phyloP scores from a whole-genome alignment of 2,797 vertebrate genomes.

The Bradypus variegatus region DNA sequence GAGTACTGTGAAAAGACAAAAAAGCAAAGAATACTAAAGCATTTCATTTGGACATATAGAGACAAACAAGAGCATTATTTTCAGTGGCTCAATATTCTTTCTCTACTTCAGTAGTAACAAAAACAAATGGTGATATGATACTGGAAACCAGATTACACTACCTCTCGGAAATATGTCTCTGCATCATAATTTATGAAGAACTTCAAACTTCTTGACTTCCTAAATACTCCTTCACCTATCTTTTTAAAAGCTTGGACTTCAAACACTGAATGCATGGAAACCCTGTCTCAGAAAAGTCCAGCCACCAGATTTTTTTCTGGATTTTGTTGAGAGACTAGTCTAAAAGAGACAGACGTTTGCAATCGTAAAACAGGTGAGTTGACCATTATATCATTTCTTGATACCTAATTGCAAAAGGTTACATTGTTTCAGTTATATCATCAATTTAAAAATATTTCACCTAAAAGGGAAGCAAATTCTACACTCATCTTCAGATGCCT shows the following conservation, averaged over 20 bases:
- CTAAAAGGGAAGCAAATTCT: not conserved
- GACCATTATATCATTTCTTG: not conserved
- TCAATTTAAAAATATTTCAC: not conserved
- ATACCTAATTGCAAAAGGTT: not conserved
- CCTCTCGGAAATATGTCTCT: not conserved
- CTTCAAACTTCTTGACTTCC: not conserved
- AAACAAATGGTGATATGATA: not conserved
- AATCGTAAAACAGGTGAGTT: not conserved
- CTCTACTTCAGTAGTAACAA: not conserved
- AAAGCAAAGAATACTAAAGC: not conserved
- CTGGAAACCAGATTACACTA: not conserved
- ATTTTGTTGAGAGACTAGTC: not conserved
- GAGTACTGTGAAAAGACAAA: not conserved
- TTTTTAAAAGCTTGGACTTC: not conserved
- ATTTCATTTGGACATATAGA: no score
- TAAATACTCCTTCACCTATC: not conserved
- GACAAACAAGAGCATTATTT: not conserved
- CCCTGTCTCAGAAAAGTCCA: not conserved
- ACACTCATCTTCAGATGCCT: not conserved
- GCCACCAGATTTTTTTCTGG: not conserved
- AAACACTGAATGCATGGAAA: not conserved
- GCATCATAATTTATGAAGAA: not conserved
- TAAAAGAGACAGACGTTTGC: not conserved
- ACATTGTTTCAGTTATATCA: not conserved
- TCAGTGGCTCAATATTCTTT: not conserved